Evolutionary conservation across 2,113 vertebrate species (phyloP).

Genomic region (Nibea coibor): DNA sequence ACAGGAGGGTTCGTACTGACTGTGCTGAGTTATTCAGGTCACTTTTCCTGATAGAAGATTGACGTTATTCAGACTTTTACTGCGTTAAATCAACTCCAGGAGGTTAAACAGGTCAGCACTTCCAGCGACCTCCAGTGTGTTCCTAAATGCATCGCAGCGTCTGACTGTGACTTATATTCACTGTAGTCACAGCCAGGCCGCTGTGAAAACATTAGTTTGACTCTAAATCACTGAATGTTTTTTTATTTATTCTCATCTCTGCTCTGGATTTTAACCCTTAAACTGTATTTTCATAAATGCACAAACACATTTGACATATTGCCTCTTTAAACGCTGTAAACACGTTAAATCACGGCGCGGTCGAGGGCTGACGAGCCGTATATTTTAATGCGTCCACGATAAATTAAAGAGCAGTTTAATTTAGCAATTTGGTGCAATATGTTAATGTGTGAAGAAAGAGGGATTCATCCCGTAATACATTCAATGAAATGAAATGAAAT

Average conservation of each 20-base stretch:
- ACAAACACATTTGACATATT: background rate
- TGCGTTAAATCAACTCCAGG: background rate
- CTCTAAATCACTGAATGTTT: conserved; percentile 7
- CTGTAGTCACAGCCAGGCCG: background rate
- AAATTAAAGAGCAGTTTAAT: conserved; percentile 78
- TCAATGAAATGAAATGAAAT: conserved; percentile 82
- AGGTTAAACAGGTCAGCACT: background rate
- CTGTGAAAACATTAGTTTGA: conserved; percentile 20
- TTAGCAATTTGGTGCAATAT: conserved; percentile 78
- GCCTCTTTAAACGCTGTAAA: conserved; percentile 22
- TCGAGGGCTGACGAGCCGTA: conserved; percentile 18
- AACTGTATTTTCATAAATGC: background rate
- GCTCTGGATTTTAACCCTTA: background rate
- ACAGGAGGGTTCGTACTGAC: too few species aligned
- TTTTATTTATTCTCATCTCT: background rate
- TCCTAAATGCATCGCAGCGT: background rate
- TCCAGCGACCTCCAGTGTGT: background rate
- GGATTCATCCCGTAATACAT: conserved; percentile 67
- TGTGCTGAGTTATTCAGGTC: too few species aligned
- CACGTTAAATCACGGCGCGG: background rate
- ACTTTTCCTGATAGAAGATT: too few species aligned
- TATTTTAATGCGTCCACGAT: conserved; percentile 53
- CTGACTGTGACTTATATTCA: background rate
- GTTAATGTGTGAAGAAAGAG: conserved; percentile 72
- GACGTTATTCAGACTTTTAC: too few species aligned